These are phyloP conservation scores for Dicaeum eximium DNA, from an alignment of 2,113 vertebrate genomes.

Conservation along the genomic window DNA sequence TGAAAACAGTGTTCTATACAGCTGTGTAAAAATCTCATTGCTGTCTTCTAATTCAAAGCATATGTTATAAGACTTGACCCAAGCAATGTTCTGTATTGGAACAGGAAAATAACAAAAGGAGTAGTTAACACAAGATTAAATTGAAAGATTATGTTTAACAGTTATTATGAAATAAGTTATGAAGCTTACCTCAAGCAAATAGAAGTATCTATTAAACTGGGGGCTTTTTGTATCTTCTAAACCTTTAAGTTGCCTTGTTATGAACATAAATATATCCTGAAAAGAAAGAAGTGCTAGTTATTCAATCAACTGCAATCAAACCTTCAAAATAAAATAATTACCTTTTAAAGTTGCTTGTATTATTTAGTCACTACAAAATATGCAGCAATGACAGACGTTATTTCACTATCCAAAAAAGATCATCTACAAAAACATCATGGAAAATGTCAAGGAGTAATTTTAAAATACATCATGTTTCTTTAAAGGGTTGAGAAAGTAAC, in stretches of 20 bases:
- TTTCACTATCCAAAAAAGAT: background rate
- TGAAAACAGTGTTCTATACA: constrained; percentile 96
- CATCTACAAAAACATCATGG: background rate
- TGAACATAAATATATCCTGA: constrained; percentile 99
- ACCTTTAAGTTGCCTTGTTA: constrained; percentile 96
- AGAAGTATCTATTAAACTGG: constrained; percentile 99
- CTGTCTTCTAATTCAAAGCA: constrained; percentile 99
- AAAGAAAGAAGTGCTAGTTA: constrained; percentile 5
- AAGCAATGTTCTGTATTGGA: constrained; percentile 90
- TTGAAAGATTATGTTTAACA: background rate
- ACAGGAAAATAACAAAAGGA: background rate
- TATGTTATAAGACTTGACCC: constrained; percentile 99
- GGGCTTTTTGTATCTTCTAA: constrained; percentile 98
- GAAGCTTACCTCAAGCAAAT: constrained; percentile 90
- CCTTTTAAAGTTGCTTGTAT: background rate
- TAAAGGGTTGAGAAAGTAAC: background rate
- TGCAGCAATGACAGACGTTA: background rate
- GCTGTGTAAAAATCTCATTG: constrained; percentile 98
- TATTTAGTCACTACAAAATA: background rate
- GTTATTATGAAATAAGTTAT: background rate
- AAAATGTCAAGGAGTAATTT: background rate
- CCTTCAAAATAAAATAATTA: background rate
- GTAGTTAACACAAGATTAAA: background rate
- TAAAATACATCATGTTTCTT: background rate
- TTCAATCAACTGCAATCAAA: background rate